Percentiles rank a stretch among this genome's conserved stretches.
These are phyloP conservation scores for Eidolon dupreanum DNA, from an alignment of 2,797 vertebrate species.

Conservation along the genomic window DNA sequence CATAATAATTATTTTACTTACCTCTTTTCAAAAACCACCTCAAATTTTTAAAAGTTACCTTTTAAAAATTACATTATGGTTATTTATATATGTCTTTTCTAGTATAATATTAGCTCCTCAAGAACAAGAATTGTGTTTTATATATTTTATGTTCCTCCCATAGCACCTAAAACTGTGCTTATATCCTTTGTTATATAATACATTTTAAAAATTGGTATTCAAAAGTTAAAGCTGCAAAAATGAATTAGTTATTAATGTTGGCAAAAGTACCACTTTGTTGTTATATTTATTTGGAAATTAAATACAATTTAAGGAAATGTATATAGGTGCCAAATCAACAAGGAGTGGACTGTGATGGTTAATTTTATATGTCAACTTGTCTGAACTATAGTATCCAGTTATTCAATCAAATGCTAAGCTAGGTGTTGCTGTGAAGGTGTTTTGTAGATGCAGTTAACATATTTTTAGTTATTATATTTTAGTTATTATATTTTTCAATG, in stretches of 20 bases:
- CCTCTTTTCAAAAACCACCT: background rate
- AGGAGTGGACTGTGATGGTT: background rate
- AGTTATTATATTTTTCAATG: background rate
- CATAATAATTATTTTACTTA: background rate
- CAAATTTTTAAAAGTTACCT: background rate
- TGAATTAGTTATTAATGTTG: background rate
- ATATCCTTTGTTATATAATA: background rate
- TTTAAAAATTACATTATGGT: background rate
- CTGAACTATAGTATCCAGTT: background rate
- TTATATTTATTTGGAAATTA: background rate
- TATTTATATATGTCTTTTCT: background rate
- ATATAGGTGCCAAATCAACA: background rate
- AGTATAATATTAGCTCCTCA: background rate
- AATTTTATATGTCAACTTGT: background rate
- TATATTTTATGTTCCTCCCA: background rate
- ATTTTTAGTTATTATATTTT: conserved; percentile 5
- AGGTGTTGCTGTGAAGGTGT: background rate
- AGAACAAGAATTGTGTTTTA: background rate
- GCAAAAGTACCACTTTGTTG: background rate
- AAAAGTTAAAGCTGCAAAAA: background rate
- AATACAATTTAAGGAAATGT: background rate
- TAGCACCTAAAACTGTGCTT: background rate
- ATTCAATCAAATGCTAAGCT: background rate
- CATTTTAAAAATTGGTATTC: background rate
- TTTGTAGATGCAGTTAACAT: background rate